phyloP scores from a whole-genome alignment of 2,797 vertebrate species.

The Monodelphis domestica region DNA sequence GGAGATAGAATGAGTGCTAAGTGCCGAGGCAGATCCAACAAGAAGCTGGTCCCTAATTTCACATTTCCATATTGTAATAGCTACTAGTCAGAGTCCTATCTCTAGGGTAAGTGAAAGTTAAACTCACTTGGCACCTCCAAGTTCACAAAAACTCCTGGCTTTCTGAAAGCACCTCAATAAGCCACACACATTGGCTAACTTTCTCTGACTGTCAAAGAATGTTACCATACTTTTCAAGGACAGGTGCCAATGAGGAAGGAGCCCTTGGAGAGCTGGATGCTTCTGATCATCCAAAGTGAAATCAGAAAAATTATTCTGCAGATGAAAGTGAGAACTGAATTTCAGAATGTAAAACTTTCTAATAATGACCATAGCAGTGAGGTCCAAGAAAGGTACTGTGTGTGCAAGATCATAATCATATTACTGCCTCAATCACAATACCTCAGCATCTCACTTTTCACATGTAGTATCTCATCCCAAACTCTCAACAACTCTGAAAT shows the following conservation, averaged over 20 bases:
- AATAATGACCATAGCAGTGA: no score
- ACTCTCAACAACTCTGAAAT: neutral
- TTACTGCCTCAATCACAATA: neutral
- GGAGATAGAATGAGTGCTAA: no score
- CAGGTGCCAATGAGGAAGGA: neutral
- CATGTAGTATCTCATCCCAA: neutral
- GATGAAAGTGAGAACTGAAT: no score
- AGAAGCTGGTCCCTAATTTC: neutral
- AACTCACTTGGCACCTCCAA: constrained; percentile 20
- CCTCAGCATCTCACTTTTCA: neutral
- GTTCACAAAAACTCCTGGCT: neutral
- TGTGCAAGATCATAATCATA: neutral
- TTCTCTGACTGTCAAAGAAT: constrained; percentile 3
- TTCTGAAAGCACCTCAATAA: constrained; percentile 25
- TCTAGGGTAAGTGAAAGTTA: constrained; percentile 14
- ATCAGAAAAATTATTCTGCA: neutral
- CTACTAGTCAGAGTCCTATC: neutral
- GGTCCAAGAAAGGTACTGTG: no score
- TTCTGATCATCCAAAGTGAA: constrained; percentile 28
- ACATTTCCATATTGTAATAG: neutral
- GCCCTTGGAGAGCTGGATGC: constrained; percentile 59
- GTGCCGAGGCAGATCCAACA: no score
- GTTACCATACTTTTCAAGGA: neutral
- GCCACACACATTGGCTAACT: constrained; percentile 10
- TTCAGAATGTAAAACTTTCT: neutral